Evolutionary conservation across 2,113 vertebrate genomes (phyloP), one percentile per base, ranked within the genome.

Genomic region (Neoarius graeffei): DNA sequence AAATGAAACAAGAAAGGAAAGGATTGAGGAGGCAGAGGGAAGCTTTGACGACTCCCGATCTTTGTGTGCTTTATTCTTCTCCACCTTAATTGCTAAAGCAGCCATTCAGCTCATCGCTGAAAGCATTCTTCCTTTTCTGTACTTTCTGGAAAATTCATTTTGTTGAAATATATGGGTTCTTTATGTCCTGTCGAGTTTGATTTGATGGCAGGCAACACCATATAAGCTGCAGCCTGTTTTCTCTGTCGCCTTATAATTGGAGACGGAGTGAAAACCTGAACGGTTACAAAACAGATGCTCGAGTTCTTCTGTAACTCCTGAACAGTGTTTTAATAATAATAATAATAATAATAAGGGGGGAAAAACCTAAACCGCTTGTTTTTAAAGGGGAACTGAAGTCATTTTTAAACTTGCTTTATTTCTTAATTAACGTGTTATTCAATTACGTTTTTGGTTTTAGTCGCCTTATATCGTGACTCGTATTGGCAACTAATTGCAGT

Each of bases 1-100:
- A 89, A 83, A 88, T 60, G 2, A 82, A 89, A 83, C 86, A 89
- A 81, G 86, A 86, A 88, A 85, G 62, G 57, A 66, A 81, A 48
- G 73, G 82, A 71, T 17, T 25, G 52, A 52, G 60, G 35, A 81
- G 54, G 27, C 42, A 30, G 30, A 66, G 85, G 42, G 64, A 87
- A 56, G 69, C 85, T 85, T 87, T 87, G 86, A 87, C 71, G 56
- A 52, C 57, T 81, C 48, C 57, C 14, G 27, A 84, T 69, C 85
- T 86, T 89, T 71, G 85, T 48, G 57, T 48, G 57, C 67, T 69
- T 23, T 8, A 20, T 82, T 67, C 9, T 76, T 23, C 52, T 64
- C 19, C 50, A 10, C 52, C 86, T 85, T 83, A 83, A 83, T 86
- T 87, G 81, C 69, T 71, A 27, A 67, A 64, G 69, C 88, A 86